phyloP scores from a whole-genome alignment of 1,140 invertebrate genomes.

The Brachionus rubens region DNA sequence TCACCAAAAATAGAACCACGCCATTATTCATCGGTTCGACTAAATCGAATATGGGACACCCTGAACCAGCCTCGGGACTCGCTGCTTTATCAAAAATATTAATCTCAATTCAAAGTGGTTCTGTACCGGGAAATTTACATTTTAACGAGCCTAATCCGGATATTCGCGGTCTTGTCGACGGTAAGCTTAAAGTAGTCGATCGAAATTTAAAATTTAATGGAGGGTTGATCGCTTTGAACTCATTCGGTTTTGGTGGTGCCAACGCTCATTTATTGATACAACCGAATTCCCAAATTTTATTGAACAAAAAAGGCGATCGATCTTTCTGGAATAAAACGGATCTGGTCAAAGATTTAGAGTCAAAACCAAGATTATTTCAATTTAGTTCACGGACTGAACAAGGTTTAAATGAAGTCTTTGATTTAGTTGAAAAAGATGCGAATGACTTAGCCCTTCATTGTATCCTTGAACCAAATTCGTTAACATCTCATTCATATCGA shows the following conservation, averaged over 20 bases:
- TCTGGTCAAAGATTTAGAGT: neutral
- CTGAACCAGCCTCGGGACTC: constrained; percentile 85
- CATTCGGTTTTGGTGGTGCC: constrained; percentile 94
- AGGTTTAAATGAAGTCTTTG: constrained; percentile 69
- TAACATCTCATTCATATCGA: constrained; percentile 68
- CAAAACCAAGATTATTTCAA: neutral
- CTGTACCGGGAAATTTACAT: constrained; percentile 72
- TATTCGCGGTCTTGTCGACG: constrained; percentile 80
- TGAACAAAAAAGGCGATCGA: constrained; percentile 60
- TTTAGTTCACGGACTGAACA: constrained; percentile 75
- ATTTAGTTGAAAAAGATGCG: constrained; percentile 61
- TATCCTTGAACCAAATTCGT: constrained; percentile 72
- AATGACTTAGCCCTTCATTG: constrained; percentile 48
- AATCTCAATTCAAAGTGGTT: constrained; percentile 30
- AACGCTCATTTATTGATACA: constrained; percentile 85
- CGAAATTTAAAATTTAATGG: constrained; percentile 63
- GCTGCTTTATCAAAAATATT: constrained; percentile 52
- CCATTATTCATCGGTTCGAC: constrained; percentile 88
- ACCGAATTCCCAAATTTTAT: constrained; percentile 55
- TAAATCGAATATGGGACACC: constrained; percentile 96
- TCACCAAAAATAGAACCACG: constrained; percentile 72
- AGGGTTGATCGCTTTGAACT: constrained; percentile 81
- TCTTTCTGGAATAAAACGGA: neutral
- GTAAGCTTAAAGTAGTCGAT: constrained; percentile 79
- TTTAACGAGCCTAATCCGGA: constrained; percentile 79